These are phyloP conservation scores for Ceyx cyanopectus DNA, from an alignment of 2,113 vertebrate species.

Conservation along the genomic window DNA sequence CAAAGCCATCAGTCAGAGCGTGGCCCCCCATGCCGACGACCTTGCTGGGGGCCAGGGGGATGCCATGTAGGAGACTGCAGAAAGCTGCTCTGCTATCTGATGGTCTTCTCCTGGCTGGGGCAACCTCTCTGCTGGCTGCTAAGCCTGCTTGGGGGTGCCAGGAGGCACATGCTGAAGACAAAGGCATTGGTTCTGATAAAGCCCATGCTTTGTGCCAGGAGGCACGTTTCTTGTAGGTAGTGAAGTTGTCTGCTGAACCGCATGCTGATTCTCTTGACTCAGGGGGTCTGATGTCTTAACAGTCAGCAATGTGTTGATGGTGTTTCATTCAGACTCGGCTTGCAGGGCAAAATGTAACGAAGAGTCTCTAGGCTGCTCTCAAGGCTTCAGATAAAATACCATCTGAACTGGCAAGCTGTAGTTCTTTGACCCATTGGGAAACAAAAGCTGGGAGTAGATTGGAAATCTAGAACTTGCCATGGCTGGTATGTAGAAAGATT, in stretches of 20 bases:
- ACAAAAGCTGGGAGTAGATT: not conserved
- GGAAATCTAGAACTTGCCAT: not conserved
- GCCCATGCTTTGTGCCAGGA: not conserved
- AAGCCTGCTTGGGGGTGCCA: not conserved
- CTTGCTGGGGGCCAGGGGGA: slow-evolving; percentile 81
- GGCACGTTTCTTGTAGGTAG: rapidly evolving
- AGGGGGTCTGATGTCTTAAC: not conserved
- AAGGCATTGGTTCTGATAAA: rapidly evolving
- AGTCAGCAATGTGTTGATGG: rapidly evolving
- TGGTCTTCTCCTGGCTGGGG: not conserved
- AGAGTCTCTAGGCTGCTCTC: rapidly evolving
- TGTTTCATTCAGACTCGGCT: rapidly evolving
- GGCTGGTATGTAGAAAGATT: rapidly evolving
- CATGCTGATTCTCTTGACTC: rapidly evolving
- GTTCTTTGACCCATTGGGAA: not conserved
- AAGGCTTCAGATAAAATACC: not conserved
- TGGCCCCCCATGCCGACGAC: slow-evolving; percentile 39
- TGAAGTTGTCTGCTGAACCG: rapidly evolving
- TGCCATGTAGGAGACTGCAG: slow-evolving; percentile 29
- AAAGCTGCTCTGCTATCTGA: not conserved
- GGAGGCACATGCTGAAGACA: not conserved
- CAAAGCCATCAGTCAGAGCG: slow-evolving; percentile 80
- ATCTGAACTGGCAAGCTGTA: not conserved
- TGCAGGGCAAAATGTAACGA: not conserved
- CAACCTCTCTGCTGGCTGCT: rapidly evolving